phyloP scores from a whole-genome alignment of 1,140 invertebrate species.

The Leptinotarsa lineolata region DNA sequence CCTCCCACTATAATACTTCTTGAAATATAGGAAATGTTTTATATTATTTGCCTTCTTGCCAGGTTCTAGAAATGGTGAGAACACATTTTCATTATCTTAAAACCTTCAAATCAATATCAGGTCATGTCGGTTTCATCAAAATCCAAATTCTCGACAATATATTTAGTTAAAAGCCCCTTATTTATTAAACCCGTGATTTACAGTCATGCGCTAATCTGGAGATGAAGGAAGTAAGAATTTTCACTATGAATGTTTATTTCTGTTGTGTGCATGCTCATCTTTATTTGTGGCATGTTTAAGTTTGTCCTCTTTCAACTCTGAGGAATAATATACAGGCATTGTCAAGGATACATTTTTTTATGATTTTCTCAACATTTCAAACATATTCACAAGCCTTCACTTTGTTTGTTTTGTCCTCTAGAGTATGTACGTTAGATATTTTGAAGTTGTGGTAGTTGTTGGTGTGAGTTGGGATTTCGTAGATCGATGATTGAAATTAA shows the following conservation, averaged over 20 bases:
- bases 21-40: no score
- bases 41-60: no score
- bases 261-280: constrained; percentile 32
- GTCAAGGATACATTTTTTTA: no score
- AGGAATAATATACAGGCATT: no score
- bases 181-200: constrained; percentile 40
- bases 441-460: background rate
- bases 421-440: background rate
- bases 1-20: no score
- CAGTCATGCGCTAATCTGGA: constrained; percentile 60
- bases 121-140: no score
- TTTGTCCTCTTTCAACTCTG: constrained; percentile 30
- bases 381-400: background rate
- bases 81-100: no score
- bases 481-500: no score
- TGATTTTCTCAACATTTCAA: constrained; percentile 36
- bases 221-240: constrained; percentile 58
- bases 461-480: no score
- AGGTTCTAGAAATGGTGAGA: no score
- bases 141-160: no score
- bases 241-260: constrained; percentile 30
- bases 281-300: constrained; percentile 38
- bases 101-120: no score
- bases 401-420: background rate
- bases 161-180: background rate